Evolutionary conservation across 92 coral and sea anemone species (phyloP).

Genomic region (Epizoanthus ramosus): DNA sequence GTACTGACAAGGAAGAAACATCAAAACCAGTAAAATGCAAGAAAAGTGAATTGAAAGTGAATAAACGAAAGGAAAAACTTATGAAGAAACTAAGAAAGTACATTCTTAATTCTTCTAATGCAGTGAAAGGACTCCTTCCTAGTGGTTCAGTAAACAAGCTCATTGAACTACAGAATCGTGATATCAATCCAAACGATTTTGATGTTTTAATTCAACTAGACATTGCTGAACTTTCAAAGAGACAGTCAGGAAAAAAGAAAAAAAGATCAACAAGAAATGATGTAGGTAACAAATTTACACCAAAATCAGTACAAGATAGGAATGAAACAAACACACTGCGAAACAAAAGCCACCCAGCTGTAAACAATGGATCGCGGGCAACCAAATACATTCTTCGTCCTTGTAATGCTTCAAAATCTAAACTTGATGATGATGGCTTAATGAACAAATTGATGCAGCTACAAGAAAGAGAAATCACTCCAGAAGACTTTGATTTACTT

Average conservation of each 20-base stretch:
- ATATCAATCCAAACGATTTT: conserved; percentile 88
- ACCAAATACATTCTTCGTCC: conserved; percentile 40
- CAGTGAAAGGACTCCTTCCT: conserved; percentile 23
- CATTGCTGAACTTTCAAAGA: conserved; percentile 8
- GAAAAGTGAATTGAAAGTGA: not conserved
- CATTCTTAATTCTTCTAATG: conserved; percentile 35
- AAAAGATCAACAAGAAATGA: not conserved
- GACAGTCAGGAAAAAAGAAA: conserved; percentile 20
- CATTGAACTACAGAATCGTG: conserved; percentile 77
- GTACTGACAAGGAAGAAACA: not conserved
- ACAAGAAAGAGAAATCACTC: conserved; percentile 87
- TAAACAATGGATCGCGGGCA: not conserved
- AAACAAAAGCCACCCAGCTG: not conserved
- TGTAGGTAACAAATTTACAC: not conserved
- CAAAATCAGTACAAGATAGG: not conserved
- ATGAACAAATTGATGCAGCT: conserved; percentile 48
- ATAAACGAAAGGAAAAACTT: conserved; percentile 17
- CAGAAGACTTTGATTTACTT: conserved; percentile 90
- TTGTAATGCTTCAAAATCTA: conserved; percentile 23
- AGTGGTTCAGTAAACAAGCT: conserved; percentile 46
- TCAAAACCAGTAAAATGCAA: not conserved
- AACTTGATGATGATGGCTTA: conserved; percentile 36
- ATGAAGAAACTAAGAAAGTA: conserved; percentile 19
- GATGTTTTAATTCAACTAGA: conserved; percentile 82
- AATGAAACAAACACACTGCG: not conserved